These are phyloP conservation scores for Hippasteria phrygiana DNA, from an alignment of 53 echinoderm and acorn worm genomes.

Conservation along the genomic window DNA sequence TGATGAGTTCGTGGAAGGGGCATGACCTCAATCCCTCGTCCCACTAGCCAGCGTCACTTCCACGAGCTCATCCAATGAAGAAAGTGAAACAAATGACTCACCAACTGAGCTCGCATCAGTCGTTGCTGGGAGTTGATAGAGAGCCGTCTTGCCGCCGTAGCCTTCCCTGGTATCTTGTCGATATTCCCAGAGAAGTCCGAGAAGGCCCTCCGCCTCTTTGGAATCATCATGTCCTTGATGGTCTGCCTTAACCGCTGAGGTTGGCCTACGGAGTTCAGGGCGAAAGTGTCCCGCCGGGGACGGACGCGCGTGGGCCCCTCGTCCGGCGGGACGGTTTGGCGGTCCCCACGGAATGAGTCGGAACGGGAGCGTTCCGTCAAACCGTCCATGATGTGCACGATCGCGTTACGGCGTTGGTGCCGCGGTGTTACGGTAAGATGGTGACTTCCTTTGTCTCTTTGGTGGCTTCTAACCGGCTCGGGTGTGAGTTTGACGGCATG, in stretches of 20 bases:
- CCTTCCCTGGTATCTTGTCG: not conserved
- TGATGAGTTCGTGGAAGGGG: no score
- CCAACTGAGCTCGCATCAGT: constrained; percentile 37
- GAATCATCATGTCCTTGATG: not conserved
- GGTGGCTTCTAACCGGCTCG: not conserved
- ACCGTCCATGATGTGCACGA: constrained; percentile 42
- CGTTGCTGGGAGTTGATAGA: constrained; percentile 42
- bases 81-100: constrained; percentile 33
- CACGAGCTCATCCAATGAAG: no score
- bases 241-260: not conserved
- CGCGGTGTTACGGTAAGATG: not conserved
- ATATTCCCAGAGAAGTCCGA: constrained; percentile 3
- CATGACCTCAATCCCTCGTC: no score
- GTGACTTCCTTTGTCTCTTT: not conserved
- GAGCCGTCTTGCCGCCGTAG: not conserved
- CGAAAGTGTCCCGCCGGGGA: constrained; percentile 26
- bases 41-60: no score
- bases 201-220: constrained; percentile 29
- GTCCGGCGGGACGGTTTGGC: not conserved
- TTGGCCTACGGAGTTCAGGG: not conserved
- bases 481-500: not conserved
- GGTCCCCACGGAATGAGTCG: constrained; percentile 6
- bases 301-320: not conserved
- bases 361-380: constrained; percentile 19
- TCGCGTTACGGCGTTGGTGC: constrained; percentile 45